These are phyloP conservation scores for Anarrhichthys ocellatus DNA, from an alignment of 2,113 vertebrate species.

Conservation along the genomic window DNA sequence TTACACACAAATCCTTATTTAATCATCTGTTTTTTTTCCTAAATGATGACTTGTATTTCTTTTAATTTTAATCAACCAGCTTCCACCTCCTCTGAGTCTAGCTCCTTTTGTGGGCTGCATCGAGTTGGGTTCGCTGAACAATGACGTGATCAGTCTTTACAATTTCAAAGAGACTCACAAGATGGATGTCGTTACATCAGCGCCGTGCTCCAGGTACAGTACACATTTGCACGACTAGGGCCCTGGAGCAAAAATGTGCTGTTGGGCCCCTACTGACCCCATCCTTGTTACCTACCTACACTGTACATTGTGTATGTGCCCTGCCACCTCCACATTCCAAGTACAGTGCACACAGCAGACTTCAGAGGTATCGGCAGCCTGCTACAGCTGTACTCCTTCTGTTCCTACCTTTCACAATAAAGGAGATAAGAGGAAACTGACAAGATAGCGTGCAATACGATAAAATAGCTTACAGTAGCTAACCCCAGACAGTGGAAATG, in stretches of 20 bases:
- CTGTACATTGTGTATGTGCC: background rate
- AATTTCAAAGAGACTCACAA: slow-evolving; percentile 91
- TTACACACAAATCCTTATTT: background rate
- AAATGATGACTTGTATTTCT: background rate
- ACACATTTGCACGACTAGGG: background rate
- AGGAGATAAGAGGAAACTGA: too few species aligned
- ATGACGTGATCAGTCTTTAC: slow-evolving; percentile 95
- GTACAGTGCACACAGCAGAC: background rate
- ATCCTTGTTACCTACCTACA: background rate
- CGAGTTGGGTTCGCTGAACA: slow-evolving; percentile 93
- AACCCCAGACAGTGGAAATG: too few species aligned
- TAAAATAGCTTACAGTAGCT: too few species aligned
- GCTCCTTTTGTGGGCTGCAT: slow-evolving; percentile 94
- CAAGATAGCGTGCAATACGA: too few species aligned
- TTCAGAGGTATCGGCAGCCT: too few species aligned
- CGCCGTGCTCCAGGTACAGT: slow-evolving; percentile 89
- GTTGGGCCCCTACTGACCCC: background rate
- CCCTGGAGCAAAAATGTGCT: too few species aligned
- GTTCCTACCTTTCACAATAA: too few species aligned
- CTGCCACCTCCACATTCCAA: background rate
- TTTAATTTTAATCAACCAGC: slow-evolving; percentile 77
- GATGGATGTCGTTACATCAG: slow-evolving; percentile 84
- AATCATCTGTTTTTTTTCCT: background rate
- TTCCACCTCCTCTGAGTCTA: slow-evolving; percentile 90
- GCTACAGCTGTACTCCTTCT: too few species aligned